phyloP scores from a whole-genome alignment of 1,140 invertebrate species.

The Amphibalanus amphitrite region DNA sequence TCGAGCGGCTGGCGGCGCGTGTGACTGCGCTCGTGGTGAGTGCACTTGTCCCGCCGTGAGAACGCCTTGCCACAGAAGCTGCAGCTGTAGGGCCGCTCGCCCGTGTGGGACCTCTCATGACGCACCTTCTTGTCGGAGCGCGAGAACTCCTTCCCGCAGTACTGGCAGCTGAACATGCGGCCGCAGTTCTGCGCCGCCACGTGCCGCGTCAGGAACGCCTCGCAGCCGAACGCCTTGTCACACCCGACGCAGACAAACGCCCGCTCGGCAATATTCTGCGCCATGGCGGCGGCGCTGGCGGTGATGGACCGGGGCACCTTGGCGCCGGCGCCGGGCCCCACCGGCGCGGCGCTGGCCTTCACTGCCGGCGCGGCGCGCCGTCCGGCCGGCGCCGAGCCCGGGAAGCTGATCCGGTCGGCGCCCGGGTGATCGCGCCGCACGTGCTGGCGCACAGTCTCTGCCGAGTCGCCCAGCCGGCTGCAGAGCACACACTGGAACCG shows the following conservation, averaged over 20 bases:
- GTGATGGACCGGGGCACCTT: background rate
- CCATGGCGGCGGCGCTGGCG: background rate
- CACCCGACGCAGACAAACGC: background rate
- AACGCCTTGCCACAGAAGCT: conserved; percentile 23
- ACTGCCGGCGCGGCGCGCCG: background rate
- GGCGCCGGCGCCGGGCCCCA: no score
- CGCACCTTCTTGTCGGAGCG: conserved; percentile 4
- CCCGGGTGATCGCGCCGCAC: background rate
- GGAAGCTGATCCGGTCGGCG: conserved; percentile 3
- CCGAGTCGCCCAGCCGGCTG: background rate
- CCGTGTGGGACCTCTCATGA: conserved; percentile 28
- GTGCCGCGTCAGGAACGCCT: conserved; percentile 3
- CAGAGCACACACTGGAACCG: conserved; percentile 3
- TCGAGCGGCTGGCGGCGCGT: background rate
- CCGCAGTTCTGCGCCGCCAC: background rate
- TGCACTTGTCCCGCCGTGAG: conserved; percentile 4
- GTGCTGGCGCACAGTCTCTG: background rate
- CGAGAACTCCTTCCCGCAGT: background rate
- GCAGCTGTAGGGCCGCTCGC: conserved; percentile 31
- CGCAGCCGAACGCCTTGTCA: conserved; percentile 3
- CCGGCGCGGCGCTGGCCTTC: no score
- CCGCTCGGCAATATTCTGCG: background rate
- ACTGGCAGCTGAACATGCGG: conserved; percentile 1
- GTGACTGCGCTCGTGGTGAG: background rate
- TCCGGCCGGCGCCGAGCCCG: background rate